Base-by-base conservation (phyloP, 2,113 vertebrate species). In the Candoia aspera region DNA sequence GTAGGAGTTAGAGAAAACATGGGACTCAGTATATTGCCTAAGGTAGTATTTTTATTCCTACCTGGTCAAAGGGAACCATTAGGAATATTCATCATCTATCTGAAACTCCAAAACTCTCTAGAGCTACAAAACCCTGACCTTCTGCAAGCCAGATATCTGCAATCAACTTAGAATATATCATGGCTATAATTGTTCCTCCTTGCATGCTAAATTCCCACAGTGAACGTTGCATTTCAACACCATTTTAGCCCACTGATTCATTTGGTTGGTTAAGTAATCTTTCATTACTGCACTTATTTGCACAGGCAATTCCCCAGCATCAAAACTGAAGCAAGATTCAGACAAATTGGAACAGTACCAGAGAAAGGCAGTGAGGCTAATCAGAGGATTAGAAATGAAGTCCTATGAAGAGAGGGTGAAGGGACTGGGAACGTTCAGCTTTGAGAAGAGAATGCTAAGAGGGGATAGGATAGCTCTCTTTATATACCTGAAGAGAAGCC, bases 141-240 rank as follows among this genome's bases (percentile, higher is more conserved):
- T 24, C 1, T 90, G 54, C 37, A 86, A 86, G 5, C 26, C 26
- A 79, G 54, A 4, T 73, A 21, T 59, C 6, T 8, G 21, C 53
- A 87, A 13, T 49, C 13, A 79, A 13, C n/a, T 33, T 42, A 8
- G 42, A 10, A 79, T 79, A 86, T 19, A 23, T 23, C 9, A 58
- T 87, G 21, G 53, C 26, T 68, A 6, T 73, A 37, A 29, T 57
- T 88, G 37, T 57, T 84, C 23, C 53, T 86, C 84, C 73, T 86
- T 92, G 62, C 37, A 79, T 90, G 90, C 46, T 89, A 59, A 79
- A 79, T n/a, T 42, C 49, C 46, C 53, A 46, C 59, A 64, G 5
- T 13, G 24, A 55, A 37, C 84, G 68, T 91, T 91, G 59, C 84
- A 91, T 91, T 91, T 33, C 59, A 87, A 42, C 29, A 2, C 23